Conservation (phyloP, 2,113 vertebrate species). For the Redunca redunca region DNA sequence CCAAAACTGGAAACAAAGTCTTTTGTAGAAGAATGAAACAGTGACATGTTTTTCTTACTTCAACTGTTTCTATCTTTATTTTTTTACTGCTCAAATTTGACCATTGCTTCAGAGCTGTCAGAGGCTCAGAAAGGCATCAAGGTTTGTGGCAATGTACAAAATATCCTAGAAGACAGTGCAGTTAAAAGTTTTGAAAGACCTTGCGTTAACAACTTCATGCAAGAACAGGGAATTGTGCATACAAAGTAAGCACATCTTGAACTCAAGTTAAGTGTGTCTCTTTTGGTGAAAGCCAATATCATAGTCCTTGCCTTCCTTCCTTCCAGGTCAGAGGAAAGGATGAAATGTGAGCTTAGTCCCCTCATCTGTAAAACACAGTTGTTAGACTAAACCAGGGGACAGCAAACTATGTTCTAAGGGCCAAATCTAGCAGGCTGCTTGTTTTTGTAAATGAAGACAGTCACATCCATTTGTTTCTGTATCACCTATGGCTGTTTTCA, state of each 20-base stretch:
- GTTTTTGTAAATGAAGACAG: not conserved
- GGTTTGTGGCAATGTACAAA: not conserved
- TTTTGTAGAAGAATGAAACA: not conserved
- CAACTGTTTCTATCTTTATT: not conserved
- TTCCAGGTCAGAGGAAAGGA: not conserved
- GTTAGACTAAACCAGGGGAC: not conserved
- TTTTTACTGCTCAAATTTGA: slow-evolving; percentile 22
- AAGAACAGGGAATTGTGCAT: not conserved
- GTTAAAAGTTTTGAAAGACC: not conserved
- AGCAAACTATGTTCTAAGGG: not conserved
- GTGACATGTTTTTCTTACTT: not conserved
- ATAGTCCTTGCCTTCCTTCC: not conserved
- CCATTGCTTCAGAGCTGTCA: not conserved
- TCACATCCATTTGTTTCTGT: not conserved
- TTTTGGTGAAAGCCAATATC: not conserved
- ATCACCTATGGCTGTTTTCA: not conserved
- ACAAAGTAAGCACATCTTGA: not conserved
- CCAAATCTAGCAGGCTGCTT: not conserved
- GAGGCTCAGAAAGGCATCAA: slow-evolving; percentile 1
- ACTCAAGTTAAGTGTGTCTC: not conserved
- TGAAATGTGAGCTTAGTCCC: not conserved
- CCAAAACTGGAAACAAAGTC: slow-evolving; percentile 21
- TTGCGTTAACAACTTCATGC: not conserved
- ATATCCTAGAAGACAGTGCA: not conserved
- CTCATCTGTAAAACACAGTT: slow-evolving; percentile 18